Evolutionary conservation across 1,140 invertebrate species (phyloP).

Genomic region (Musca vetustissima): DNA sequence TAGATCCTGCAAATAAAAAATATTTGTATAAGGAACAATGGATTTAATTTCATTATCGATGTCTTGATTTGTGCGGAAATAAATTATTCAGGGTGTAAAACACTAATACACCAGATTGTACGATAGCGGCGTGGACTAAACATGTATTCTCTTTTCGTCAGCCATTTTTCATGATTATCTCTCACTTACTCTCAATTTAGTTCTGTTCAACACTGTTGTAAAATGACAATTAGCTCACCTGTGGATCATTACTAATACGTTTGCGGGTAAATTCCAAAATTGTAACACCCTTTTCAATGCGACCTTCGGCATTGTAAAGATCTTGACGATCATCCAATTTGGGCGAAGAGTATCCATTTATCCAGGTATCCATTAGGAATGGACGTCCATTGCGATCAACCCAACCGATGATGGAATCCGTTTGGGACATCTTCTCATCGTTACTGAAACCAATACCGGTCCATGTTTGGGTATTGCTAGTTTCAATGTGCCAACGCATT

Average conservation of each 20-base stretch:
- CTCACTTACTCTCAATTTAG: background rate
- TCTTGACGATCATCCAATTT: constrained; percentile 76
- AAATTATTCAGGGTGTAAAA: no score
- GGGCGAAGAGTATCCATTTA: constrained; percentile 75
- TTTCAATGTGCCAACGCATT: constrained; percentile 85
- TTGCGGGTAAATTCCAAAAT: constrained; percentile 80
- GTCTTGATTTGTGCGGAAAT: no score
- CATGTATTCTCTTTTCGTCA: no score
- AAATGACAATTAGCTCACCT: constrained; percentile 54
- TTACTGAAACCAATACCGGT: constrained; percentile 92
- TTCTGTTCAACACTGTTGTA: no score
- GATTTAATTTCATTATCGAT: no score
- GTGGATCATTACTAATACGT: constrained; percentile 74
- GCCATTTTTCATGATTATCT: constrained; percentile 9
- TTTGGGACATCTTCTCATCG: constrained; percentile 74
- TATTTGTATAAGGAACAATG: no score
- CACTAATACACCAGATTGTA: no score
- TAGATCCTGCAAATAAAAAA: constrained; percentile 63
- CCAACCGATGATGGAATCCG: constrained; percentile 76
- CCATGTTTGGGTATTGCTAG: constrained; percentile 81
- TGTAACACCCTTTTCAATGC: constrained; percentile 73
- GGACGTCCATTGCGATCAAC: constrained; percentile 75
- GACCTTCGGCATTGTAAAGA: constrained; percentile 70
- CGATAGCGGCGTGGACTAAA: no score
- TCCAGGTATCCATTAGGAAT: constrained; percentile 88